Conservation (phyloP, 1,140 invertebrate species). For the Propsilocerus akamusi region DNA sequence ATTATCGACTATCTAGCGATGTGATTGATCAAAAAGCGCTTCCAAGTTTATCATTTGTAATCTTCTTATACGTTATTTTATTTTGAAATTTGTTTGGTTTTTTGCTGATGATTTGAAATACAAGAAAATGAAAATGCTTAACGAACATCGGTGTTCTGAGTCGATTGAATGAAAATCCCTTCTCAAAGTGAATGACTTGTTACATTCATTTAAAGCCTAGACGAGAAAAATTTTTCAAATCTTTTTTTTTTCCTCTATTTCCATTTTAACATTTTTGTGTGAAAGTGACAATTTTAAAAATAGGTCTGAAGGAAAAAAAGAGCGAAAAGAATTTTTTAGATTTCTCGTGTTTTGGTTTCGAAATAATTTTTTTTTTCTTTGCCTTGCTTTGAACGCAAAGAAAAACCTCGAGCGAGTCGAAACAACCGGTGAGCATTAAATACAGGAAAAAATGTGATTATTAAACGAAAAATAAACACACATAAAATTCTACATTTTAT, state of each 20-base stretch:
- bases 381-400: not conserved
- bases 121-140: not conserved
- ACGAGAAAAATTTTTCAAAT: not conserved
- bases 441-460: not conserved
- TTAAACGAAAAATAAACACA: not conserved
- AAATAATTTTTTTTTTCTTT: not conserved
- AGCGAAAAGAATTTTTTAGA: not conserved
- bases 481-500: not conserved
- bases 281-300: slow-evolving; percentile 3
- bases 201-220: slow-evolving; percentile 3
- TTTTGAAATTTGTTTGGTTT: not conserved
- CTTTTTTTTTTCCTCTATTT: not conserved
- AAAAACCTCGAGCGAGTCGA: not conserved
- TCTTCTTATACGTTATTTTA: not conserved
- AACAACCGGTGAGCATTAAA: not conserved
- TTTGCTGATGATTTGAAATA: not conserved
- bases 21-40: no score
- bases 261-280: not conserved
- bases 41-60: no score
- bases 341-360: no score
- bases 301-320: not conserved
- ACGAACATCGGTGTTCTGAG: not conserved
- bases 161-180: not conserved
- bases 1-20: no score
- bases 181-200: not conserved